Evolutionary conservation across 2,113 vertebrate genomes (phyloP), one percentile per base, ranked within the genome.

Genomic region (Plectropomus leopardus): DNA sequence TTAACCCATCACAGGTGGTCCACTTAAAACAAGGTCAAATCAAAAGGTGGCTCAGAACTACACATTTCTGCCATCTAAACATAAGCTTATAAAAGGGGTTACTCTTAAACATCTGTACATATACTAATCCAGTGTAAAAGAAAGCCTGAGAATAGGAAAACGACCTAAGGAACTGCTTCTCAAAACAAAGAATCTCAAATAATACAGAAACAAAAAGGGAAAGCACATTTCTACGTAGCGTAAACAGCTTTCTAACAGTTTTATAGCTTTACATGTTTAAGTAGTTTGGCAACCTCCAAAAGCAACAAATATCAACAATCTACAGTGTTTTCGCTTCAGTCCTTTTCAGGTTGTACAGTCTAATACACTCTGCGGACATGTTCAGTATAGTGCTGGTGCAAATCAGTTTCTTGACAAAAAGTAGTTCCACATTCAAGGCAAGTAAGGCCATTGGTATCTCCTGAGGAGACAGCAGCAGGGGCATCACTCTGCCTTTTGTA

Each of bases 401-500:
- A 86, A 71, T 93, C 90, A 2, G 60, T 77, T 81, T 94, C 90
- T 54, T 89, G 76, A 66, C 59, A 66, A 86, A 94, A 93, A 75
- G 86, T 86, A 83, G 87, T 83, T 80, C 94, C 92, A 90, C 93
- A 94, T 91, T 95, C 93, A 65, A 89, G 86, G 76, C 93, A 94
- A 19, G 83, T 89, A 77, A 93, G 85, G 78, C 79, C 71, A 69
- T 69, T 36, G 15, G 76, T 5, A 30, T 85, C 83, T 86, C 48
- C 88, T 44, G 67, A 66, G 17, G 73, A 65, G 23, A 76, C 61
- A 15, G 82, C 69, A 71, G 80, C 78, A 4, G 67, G 40, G 21
- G 70, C 40, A 3, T 76, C 75, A 19, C 30, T 83, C 63, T 21
- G 64, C 40, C 69, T 70, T 72, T 44, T 73, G 58, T 76, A 57